phyloP scores from a whole-genome alignment of 2,113 vertebrate species.

The Percopsis transmontana region DNA sequence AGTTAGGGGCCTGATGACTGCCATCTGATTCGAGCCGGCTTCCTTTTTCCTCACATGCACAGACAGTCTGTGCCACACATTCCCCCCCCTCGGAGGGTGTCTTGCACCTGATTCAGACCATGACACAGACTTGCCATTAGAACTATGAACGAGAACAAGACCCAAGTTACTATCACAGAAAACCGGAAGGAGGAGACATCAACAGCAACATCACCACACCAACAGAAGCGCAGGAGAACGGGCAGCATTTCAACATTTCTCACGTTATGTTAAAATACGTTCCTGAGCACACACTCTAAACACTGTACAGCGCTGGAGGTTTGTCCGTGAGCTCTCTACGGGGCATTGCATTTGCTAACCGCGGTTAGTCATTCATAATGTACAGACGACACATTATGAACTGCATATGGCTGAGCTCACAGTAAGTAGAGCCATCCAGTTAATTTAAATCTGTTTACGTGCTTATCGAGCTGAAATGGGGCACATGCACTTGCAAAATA shows the following conservation, averaged over 20 bases:
- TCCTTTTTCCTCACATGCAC: conserved; percentile 98
- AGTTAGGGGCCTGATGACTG: conserved; percentile 99
- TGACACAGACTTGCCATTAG: conserved; percentile 99
- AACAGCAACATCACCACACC: conserved; percentile 55
- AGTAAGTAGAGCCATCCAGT: conserved; percentile 35
- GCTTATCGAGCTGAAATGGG: conserved; percentile 28
- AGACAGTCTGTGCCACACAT: conserved; percentile 98
- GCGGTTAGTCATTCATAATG: conserved; percentile 71
- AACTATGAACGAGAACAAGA: conserved; percentile 99
- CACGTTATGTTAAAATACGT: conserved; percentile 65
- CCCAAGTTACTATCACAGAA: conserved; percentile 77
- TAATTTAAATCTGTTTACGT: conserved; percentile 18
- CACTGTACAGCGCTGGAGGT: conserved; percentile 36
- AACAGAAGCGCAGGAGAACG: conserved; percentile 49
- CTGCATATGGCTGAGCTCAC: conserved; percentile 36
- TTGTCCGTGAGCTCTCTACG: conserved; percentile 24
- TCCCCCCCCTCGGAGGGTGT: conserved; percentile 92
- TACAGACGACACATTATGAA: conserved; percentile 71
- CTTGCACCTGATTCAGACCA: conserved; percentile 99
- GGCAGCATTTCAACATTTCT: conserved; percentile 70
- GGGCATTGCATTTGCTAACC: conserved; percentile 26
- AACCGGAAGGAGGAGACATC: conserved; percentile 58
- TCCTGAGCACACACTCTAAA: conserved; percentile 32
- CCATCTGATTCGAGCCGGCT: conserved; percentile 95
- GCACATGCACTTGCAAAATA: conserved; percentile 54